Base-by-base conservation (phyloP, 2,888 invertebrate genomes). In the Isotomurus palustris region DNA sequence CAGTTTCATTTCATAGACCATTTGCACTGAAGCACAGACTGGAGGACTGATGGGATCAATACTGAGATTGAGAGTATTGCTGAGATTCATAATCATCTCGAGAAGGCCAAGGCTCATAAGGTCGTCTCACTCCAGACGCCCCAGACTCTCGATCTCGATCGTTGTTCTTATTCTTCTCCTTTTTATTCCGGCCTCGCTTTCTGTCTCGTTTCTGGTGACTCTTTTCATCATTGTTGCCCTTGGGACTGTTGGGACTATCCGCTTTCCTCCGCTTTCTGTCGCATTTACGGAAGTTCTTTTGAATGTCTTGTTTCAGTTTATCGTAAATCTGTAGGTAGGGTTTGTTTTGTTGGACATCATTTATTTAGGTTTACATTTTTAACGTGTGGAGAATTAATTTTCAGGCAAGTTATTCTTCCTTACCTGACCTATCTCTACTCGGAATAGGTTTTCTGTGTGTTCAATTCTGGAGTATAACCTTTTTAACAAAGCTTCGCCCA, bases 201-300 rank as follows among this genome's bases (percentile, higher is more conserved):
- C 53, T 28, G 36, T 49, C 43, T 17, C 51, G 22, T 43, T 48
- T 56, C 27, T 44, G 35, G 5, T 35, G 38, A 5, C 19, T 14
- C 6, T 38, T 38, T 14, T 19, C 38, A n/a, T 38, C 19, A 14
- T 38, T 38, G 21, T 28, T 43, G 12, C 25, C 36, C 21, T 54
- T 51, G n/a, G 40, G 35, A 14, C 40, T 53, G 24, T 51, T 66
- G 21, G 52, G 29, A 45, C 59, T 58, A 5, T 50, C 56, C 10
- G 56, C 56, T 29, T 53, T 40, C 27, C 58, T 45, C 28, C 56
- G 27, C 28, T 45, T 56, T 71, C 73, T 71, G 63, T 63, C 67
- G 64, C 66, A 68, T 53, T 69, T 61, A 68, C 57, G 43, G 43
- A 57, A 25, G 19, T 47, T 53, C 32, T 54, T 57, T 21, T 61